These are phyloP conservation scores for Stomorhina lunata DNA, from an alignment of 2,888 invertebrate species.

Conservation along the genomic window DNA sequence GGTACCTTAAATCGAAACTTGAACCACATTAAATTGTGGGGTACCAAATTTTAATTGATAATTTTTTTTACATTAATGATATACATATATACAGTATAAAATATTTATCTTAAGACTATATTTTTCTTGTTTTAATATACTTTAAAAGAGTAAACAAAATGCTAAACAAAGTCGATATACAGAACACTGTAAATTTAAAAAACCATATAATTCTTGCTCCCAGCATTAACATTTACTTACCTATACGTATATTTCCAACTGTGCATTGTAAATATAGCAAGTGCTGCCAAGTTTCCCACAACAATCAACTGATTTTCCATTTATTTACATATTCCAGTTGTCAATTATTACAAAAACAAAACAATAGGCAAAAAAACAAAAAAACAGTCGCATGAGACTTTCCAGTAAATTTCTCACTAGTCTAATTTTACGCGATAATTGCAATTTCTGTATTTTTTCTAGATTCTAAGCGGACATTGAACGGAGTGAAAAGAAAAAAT, in stretches of 20 bases:
- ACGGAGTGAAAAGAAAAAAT: background rate
- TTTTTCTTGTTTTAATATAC: too few relatives aligned
- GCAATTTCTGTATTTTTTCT: slow-evolving; percentile 20
- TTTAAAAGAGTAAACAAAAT: too few relatives aligned
- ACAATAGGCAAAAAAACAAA: slow-evolving; percentile 10
- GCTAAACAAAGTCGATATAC: too few relatives aligned
- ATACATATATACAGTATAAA: too few relatives aligned
- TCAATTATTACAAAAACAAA: slow-evolving; percentile 46
- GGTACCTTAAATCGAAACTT: too few relatives aligned
- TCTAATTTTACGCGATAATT: slow-evolving; percentile 50
- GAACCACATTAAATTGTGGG: too few relatives aligned
- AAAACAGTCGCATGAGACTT: slow-evolving; percentile 34
- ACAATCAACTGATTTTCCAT: background rate
- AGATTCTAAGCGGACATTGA: background rate
- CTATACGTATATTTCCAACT: background rate
- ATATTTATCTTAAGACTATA: too few relatives aligned
- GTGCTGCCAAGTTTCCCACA: slow-evolving; percentile 13
- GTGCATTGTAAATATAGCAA: background rate
- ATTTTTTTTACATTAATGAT: too few relatives aligned
- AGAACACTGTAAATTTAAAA: too few relatives aligned
- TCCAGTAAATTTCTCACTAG: slow-evolving; percentile 43
- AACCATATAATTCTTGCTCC: too few relatives aligned
- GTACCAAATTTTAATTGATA: too few relatives aligned
- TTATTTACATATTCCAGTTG: slow-evolving; percentile 33
- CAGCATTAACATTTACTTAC: too few relatives aligned